Base-by-base conservation (phyloP, 2,888 invertebrate genomes). In the Drosophila melanocephala region DNA sequence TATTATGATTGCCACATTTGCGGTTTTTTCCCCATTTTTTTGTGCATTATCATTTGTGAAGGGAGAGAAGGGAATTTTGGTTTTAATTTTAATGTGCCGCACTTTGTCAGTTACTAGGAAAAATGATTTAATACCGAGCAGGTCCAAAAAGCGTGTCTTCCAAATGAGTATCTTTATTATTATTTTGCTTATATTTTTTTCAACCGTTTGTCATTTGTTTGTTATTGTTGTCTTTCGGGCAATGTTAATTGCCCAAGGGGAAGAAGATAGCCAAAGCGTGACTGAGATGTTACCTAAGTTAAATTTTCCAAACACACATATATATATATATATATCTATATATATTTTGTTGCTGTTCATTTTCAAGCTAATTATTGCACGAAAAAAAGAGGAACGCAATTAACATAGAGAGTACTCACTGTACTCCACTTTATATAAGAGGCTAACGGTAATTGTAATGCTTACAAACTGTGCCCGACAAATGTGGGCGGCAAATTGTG, bases 211-310 rank as follows among this genome's bases (percentile, higher is more conserved):
- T 35, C 42, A 52, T 56, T 53, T 30, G 30, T 39, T 22, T 60
- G 50, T 63, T 69, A 66, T 63, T 65, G 57, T 50, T 44, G 52
- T n/a, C 44, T 50, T 59, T 62, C 59, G 67, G 70, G 76, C 57
- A 76, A 83, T 89, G 87, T 90, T 86, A 86, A 86, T 90, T 86
- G 79, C 90, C 73, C 47, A 42, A 39, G 63, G 68, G 57, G 60
- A 84, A 70, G 57, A 75, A 83, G 90, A 86, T 67, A 82, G 90
- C 67, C 74, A 91, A 89, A 90, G 79, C 88, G 89, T 89, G 88
- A 89, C 88, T 84, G 66, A 84, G 80, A 86, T 65, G 80, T 89
- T 89, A 91, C 87, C 90, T 90, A 91, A 91, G 88, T 79, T 65
- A 26, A 47, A 2, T 60, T 53, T 37, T 59, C 62, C 68, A 22